phyloP scores from a whole-genome alignment of 2,797 vertebrate genomes.

The Sebastes paucispinis region DNA sequence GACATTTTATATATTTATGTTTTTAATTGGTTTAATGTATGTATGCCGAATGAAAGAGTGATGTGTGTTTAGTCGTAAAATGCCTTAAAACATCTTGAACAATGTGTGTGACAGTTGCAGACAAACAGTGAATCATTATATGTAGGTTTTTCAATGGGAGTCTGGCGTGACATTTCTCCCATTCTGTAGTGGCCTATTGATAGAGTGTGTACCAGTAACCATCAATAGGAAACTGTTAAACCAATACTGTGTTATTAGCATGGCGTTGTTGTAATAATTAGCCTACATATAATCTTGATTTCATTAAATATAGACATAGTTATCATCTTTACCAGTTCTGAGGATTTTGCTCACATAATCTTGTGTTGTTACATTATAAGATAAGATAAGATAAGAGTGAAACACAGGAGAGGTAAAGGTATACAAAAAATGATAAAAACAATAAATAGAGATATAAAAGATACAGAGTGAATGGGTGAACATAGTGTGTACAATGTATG shows the following conservation, averaged over 20 bases:
- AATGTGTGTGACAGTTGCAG: background rate
- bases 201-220: background rate
- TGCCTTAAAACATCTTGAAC: fast-evolving
- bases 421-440: too few relatives aligned
- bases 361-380: background rate
- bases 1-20: background rate
- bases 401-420: too few relatives aligned
- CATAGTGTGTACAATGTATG: too few relatives aligned
- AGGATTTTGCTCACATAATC: background rate
- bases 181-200: background rate
- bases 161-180: background rate
- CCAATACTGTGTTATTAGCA: background rate
- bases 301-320: background rate
- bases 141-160: background rate
- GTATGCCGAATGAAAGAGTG: background rate
- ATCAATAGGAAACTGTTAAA: background rate
- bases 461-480: too few relatives aligned
- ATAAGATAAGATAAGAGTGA: too few relatives aligned
- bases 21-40: fast-evolving
- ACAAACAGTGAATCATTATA: too few relatives aligned
- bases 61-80: background rate
- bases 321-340: background rate
- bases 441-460: too few relatives aligned
- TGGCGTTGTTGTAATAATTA: background rate
- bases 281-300: background rate